Evolutionary conservation across 2,888 invertebrate species (phyloP), one percentile per base, ranked within the genome.

Genomic region (Chirona hameri): DNA sequence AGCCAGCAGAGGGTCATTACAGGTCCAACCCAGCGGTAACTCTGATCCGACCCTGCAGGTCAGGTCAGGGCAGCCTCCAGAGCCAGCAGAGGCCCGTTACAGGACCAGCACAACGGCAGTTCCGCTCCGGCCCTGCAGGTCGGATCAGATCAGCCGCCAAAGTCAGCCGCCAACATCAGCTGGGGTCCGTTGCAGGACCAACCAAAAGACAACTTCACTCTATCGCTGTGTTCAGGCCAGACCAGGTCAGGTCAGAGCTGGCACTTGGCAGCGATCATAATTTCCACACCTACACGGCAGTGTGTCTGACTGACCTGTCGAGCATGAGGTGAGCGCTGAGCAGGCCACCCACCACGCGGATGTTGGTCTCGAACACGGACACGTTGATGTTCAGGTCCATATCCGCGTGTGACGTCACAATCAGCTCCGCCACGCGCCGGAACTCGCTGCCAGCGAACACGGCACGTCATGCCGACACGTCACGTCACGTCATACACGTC

Each of bases 281-380:
- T 39, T 39, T 7, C 2, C 39, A 39, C 39, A 7, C 39, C 39
- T 39, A 39, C 39, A 2, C 39, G 39, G 39, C 39, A 39, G 39
- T 39, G 4, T 5, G 39, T 39, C 39, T n/a, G 14, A 12, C 80
- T 52, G 87, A 94, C 93, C 90, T 93, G 86, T 92, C 92, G 81
- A 96, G 95, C 79, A 99, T 88, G 85, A 99, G 91, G 90, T 99
- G 99, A 14, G 99, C 99, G 88, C 98, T 97, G 0, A 99, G 88
- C 9, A 99, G 89, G 0, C 99, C 99, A 24, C 99, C 99, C 83
- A 99, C 94, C 82, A 98, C 97, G 88, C 99, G 91, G 84, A 99
- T 99, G 88, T 99, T 99, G 0, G 99, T 99, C 90, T 99, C 99
- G 90, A 99, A 99, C 0, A 99, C 99, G 2, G 98, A 99, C 0